These are phyloP conservation scores for Chroicocephalus ridibundus DNA, from an alignment of 2,113 vertebrate genomes.

Conservation along the genomic window DNA sequence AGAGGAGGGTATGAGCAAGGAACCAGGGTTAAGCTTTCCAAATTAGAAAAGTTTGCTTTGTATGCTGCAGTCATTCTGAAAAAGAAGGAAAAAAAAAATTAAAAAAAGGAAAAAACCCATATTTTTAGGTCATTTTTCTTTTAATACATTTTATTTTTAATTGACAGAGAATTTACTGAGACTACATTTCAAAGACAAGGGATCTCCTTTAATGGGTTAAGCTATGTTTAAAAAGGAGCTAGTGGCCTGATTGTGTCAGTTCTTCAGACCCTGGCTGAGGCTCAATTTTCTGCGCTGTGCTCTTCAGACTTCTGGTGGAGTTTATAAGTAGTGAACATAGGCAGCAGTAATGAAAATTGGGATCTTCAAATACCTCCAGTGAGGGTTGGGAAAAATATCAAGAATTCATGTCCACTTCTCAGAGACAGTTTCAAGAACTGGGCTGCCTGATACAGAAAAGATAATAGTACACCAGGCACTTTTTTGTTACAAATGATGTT, in stretches of 20 bases:
- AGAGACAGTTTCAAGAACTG: background rate
- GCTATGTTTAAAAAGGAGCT: background rate
- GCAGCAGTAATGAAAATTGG: background rate
- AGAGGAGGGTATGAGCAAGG: background rate
- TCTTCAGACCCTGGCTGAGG: background rate
- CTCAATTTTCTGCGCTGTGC: background rate
- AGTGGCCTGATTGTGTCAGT: accelerated
- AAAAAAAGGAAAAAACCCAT: background rate
- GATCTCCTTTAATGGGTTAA: background rate
- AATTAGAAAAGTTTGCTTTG: slow-evolving; percentile 16
- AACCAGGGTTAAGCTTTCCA: slow-evolving; percentile 4
- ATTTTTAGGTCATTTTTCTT: background rate
- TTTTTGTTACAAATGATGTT: background rate
- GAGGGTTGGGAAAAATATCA: background rate
- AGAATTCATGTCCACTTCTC: background rate
- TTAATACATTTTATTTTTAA: background rate
- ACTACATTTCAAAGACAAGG: background rate
- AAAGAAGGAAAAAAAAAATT: too few relatives aligned
- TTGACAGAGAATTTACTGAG: background rate
- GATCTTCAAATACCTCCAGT: background rate
- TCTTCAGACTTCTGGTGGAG: background rate
- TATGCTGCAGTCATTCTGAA: background rate
- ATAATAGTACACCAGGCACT: background rate
- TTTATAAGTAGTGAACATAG: background rate
- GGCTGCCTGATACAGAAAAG: background rate